phyloP scores from a whole-genome alignment of 2,797 vertebrate genomes.

The Artibeus lituratus region DNA sequence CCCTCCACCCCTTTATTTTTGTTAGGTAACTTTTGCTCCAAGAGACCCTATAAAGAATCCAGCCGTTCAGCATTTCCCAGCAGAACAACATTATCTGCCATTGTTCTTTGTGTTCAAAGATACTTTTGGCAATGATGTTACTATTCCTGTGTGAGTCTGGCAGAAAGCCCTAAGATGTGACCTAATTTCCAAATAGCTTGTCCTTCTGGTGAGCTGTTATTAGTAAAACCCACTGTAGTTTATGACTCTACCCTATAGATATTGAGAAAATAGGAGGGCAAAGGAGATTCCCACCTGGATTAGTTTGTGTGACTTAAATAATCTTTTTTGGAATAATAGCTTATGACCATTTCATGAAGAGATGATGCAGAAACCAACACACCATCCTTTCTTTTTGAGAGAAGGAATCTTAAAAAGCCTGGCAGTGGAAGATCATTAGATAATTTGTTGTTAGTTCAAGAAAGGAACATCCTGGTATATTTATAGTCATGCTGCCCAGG shows the following conservation, averaged over 20 bases:
- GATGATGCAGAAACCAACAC: slow-evolving; percentile 11
- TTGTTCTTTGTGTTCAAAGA: slow-evolving; percentile 65
- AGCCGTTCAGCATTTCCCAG: neutral
- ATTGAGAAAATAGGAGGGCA: neutral
- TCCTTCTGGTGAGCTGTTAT: slow-evolving; percentile 62
- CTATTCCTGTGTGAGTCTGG: slow-evolving; percentile 65
- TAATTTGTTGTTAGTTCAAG: slow-evolving; percentile 36
- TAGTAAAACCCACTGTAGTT: slow-evolving; percentile 50
- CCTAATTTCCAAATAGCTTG: slow-evolving; percentile 70
- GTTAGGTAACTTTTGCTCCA: slow-evolving; percentile 28
- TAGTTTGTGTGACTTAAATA: neutral
- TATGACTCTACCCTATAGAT: slow-evolving; percentile 23
- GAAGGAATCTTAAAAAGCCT: slow-evolving; percentile 46
- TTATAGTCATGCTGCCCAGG: slow-evolving; percentile 10
- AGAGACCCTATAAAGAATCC: slow-evolving; percentile 36
- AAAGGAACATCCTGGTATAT: slow-evolving; percentile 9
- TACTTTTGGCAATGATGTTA: slow-evolving; percentile 65
- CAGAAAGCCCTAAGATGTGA: slow-evolving; percentile 69
- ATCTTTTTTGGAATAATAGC: slow-evolving; percentile 11
- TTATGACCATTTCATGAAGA: slow-evolving; percentile 29
- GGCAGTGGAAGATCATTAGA: slow-evolving; percentile 47
- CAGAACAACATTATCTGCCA: slow-evolving; percentile 49
- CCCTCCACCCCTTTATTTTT: neutral
- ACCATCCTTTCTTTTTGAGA: slow-evolving; percentile 42
- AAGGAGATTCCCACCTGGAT: slow-evolving; percentile 40